Conservation (phyloP, 2,113 vertebrate genomes). For the Hemichromis elongatus region DNA sequence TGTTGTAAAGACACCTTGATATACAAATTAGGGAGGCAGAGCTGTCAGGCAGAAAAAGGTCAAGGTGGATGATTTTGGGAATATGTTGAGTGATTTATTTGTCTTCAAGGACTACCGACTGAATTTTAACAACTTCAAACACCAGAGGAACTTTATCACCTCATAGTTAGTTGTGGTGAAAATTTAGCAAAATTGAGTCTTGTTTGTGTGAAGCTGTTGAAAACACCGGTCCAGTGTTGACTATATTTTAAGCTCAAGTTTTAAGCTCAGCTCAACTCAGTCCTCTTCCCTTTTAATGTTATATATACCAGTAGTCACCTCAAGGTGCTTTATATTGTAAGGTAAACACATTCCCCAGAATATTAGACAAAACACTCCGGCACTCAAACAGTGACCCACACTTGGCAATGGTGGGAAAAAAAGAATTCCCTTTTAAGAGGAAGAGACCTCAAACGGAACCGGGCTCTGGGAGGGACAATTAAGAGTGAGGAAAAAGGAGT, state of each 20-base stretch:
- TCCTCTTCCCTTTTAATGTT: too few species aligned
- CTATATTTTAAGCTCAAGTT: not conserved
- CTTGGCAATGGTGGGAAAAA: not conserved
- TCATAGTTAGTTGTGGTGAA: not conserved
- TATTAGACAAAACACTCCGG: not conserved
- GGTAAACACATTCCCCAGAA: not conserved
- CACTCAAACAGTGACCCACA: not conserved
- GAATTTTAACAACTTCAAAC: not conserved
- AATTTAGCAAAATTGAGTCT: not conserved
- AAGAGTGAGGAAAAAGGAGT: not conserved
- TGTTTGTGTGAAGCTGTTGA: not conserved
- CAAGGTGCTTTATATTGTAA: too few species aligned
- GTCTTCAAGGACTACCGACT: not conserved
- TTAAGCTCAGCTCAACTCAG: not conserved
- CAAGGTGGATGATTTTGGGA: not conserved
- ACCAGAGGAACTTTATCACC: not conserved
- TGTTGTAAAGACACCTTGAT: not conserved
- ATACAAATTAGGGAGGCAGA: not conserved
- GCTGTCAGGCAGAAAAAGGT: not conserved
- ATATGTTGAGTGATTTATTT: not conserved
- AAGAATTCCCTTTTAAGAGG: not conserved
- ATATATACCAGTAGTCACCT: too few species aligned
- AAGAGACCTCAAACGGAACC: not conserved
- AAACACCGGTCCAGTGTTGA: not conserved
- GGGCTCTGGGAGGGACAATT: not conserved